Evolutionary conservation across 2,113 vertebrate genomes (phyloP), one percentile per base, ranked within the genome.

Genomic region (Chionis minor): DNA sequence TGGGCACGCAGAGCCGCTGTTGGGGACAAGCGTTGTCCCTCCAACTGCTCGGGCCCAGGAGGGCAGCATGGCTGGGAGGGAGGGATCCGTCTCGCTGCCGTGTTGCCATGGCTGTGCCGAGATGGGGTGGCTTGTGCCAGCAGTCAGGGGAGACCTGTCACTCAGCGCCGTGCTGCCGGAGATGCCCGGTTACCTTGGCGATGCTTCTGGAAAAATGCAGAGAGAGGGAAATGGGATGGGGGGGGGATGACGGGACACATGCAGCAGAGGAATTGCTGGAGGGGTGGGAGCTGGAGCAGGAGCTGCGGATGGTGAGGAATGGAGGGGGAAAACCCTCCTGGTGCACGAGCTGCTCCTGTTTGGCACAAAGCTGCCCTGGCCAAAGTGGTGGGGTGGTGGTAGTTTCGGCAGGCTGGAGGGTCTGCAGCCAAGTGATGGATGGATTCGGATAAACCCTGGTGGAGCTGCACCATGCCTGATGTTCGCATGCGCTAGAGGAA

Each of bases 101-200:
- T 86, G 94, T 93, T 97, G 86, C 82, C 79, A 58, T 77, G 82
- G 90, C 87, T 93, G 93, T 94, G 78, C 87, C 71, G 96, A 90
- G 52, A 7, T 82, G 75, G 56, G 66, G 28, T 5, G 18, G 42
- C 83, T 62, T 20, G 47, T 86, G 81, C 72, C 84, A 59, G n/a
- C 77, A 38, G 40, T 19, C 35, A 44, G 63, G 71, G 44, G 44
- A 93, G 63, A 66, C 44, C 26, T 65, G 87, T 73, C 81, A 27
- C 47, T 92, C 27, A 19, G 58, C 27, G 6, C 44, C 9, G 2
- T 2, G 21, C 61, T 10, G 7, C 1, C 12, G 14, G 28, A 66
- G 59, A 5, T 95, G 84, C 82, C 92, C 54, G 59, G 87, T 96
- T 96, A 91, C 96, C 94, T 92, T 97, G 95, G 93, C 32, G 49